Evolutionary conservation across 2,797 vertebrate species (phyloP), one percentile per base, ranked within the genome.

Genomic region (Neomorphus geoffroyi): DNA sequence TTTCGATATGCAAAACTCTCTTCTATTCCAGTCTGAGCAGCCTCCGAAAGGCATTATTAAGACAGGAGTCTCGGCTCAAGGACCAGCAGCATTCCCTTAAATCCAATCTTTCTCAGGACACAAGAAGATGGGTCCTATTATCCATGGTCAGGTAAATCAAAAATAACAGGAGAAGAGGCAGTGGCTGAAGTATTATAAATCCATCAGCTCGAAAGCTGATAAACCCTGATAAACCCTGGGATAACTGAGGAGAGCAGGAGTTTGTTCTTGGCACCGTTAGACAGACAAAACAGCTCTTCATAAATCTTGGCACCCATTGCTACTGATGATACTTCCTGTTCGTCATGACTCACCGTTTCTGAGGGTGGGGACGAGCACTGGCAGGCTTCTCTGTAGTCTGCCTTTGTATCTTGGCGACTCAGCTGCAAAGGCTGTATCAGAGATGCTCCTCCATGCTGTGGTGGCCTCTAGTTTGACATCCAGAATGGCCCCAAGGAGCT

Each of bases 31-130:
- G 35, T 56, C 53, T 84, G 37, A n/a, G 8, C 7, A 9, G 22
- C 45, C 50, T 54, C 23, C 73, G 56, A 86, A 66, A 43, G 5
- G 7, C 7, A 39, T 33, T 66, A 57, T 0, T 77, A 81, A 71
- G 16, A 79, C 16, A 1, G 15, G 13, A 84, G 10, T 45, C 18
- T 79, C 56, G 50, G 0, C 2, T 14, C 14, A 15, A 28, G 26
- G 35, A 50, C 12, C 11, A 83, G 53, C 7, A 72, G 23, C 64
- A 48, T 26, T 48, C 35, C 37, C n/a, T 57, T 51, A 62, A 46
- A 58, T 13, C n/a, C 5, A 69, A 23, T 8, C 17, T 53, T 70
- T n/a, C 32, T 57, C 54, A 43, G 61, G 27, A 50, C 5, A 64
- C 53, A 61, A 56, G 37, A 67, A 78, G 67, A 51, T 48, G 8